Conservation (phyloP, 2,797 vertebrate species). For the Sebastiscus tertius region DNA sequence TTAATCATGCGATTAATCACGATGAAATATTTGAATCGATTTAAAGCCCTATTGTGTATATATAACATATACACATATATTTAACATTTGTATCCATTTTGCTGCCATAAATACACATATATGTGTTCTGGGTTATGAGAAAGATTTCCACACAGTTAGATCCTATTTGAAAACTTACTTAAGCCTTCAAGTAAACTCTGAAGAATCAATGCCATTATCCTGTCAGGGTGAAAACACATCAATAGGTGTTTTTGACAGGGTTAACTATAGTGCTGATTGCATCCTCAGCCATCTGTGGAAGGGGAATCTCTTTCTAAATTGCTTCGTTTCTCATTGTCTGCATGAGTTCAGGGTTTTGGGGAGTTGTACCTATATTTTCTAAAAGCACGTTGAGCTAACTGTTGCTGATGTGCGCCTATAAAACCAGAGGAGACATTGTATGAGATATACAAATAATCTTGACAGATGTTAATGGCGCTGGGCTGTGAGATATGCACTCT, state of each 20-base stretch:
- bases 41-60: neutral
- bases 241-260: neutral
- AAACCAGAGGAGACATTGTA: neutral
- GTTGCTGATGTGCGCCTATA: neutral
- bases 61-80: neutral
- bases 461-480: neutral
- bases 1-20: too few species aligned
- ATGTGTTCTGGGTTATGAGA: neutral
- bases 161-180: neutral
- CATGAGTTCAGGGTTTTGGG: neutral
- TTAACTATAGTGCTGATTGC: slow-evolving; percentile 7
- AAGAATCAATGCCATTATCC: slow-evolving; percentile 1
- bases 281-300: slow-evolving; percentile 1
- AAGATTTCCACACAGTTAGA: neutral
- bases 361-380: neutral
- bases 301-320: neutral
- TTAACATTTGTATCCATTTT: neutral
- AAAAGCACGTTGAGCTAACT: neutral
- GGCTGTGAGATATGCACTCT: slow-evolving; percentile 3
- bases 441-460: slow-evolving; percentile 30
- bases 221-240: slow-evolving; percentile 7
- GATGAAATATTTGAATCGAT: too few species aligned
- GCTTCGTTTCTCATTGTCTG: neutral
- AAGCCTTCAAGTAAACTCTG: neutral
- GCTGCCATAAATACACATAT: neutral